Evolutionary conservation across 2,113 vertebrate genomes (phyloP).

Genomic region (Odobenus rosmarus): DNA sequence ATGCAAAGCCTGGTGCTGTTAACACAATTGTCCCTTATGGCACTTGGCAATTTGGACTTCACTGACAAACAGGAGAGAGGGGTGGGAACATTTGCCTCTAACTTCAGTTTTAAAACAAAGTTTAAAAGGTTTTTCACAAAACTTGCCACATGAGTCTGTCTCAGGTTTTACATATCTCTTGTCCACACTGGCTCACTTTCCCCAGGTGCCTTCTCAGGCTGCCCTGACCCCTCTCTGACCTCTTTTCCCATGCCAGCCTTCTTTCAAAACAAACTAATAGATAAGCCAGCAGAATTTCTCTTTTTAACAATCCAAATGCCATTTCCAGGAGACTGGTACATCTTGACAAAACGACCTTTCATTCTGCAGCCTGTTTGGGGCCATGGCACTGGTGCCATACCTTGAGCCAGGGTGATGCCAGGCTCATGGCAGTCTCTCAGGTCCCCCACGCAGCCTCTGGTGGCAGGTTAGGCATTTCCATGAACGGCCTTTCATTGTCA

Average conservation of each 20-base stretch:
- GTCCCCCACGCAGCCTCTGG: neutral
- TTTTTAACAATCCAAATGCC: neutral
- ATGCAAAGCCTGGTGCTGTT: conserved; percentile 30
- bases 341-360: neutral
- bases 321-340: neutral
- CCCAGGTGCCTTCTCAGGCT: neutral
- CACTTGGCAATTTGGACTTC: conserved; percentile 68
- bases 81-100: conserved; percentile 66
- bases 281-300: neutral
- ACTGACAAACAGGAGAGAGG: conserved; percentile 22
- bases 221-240: neutral
- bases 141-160: neutral
- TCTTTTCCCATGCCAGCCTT: neutral
- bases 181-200: neutral
- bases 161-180: neutral
- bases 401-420: neutral
- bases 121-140: conserved; percentile 28
- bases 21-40: conserved; percentile 61
- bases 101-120: conserved; percentile 52
- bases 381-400: neutral
- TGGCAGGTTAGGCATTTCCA: neutral
- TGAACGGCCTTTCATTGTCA: conserved; percentile 59
- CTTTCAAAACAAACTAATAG: conserved; percentile 26
- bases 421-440: neutral
- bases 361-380: neutral